A percentile compares a stretch with the other conserved stretches of the same genome.
These are phyloP conservation scores for Xanthorhoe designata DNA, from an alignment of 2,888 invertebrate genomes.

Conservation along the genomic window DNA sequence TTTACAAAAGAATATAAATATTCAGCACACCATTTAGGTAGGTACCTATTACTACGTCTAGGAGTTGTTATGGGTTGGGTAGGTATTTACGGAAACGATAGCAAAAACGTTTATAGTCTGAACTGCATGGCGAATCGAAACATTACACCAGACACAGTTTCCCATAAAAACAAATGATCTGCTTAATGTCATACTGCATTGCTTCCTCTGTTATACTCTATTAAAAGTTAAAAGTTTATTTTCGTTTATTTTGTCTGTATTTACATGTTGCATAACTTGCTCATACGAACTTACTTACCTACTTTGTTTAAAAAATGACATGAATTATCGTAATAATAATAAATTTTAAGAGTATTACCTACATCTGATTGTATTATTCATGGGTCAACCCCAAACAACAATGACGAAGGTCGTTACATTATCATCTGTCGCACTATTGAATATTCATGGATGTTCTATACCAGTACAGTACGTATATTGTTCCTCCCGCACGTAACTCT, in stretches of 20 bases:
- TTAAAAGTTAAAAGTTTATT: slow-evolving; percentile 4
- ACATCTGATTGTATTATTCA: slow-evolving; percentile 3
- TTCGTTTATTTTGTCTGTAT: no score
- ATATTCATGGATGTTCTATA: slow-evolving; percentile 53
- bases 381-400: slow-evolving; percentile 24
- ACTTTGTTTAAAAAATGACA: no score
- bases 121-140: slow-evolving; percentile 24
- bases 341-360: no score
- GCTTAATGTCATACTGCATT: slow-evolving; percentile 62
- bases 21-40: slow-evolving; percentile 23
- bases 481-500: slow-evolving; percentile 52
- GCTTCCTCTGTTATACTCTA: slow-evolving; percentile 48
- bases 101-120: slow-evolving; percentile 29
- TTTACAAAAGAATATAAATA: slow-evolving; percentile 39
- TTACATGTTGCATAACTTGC: no score
- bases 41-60: slow-evolving; percentile 19
- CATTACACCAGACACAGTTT: slow-evolving; percentile 26
- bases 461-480: slow-evolving; percentile 35
- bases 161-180: slow-evolving; percentile 62
- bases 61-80: slow-evolving; percentile 18
- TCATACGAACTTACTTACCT: no score
- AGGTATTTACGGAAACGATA: slow-evolving; percentile 8
- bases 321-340: no score
- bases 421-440: slow-evolving; percentile 45
- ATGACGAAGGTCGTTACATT: slow-evolving; percentile 37